A percentile compares a stretch with the other conserved stretches of the same genome.
These are phyloP conservation scores for Apotomis betuletana DNA, from an alignment of 2,888 invertebrate species.

Conservation along the genomic window DNA sequence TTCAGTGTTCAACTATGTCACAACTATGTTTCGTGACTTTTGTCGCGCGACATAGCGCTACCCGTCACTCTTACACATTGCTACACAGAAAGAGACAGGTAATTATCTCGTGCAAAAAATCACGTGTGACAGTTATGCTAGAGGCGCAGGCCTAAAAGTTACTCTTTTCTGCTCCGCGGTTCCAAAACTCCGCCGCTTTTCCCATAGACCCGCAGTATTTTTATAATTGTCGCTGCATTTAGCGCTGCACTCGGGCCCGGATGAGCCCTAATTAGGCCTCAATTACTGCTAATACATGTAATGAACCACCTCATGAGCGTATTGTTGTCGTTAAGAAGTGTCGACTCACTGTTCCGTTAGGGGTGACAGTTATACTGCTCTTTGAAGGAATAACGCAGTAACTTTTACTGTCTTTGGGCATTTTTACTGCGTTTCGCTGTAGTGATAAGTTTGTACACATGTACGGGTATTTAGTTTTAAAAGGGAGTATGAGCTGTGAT, in stretches of 20 bases:
- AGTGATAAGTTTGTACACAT: background rate
- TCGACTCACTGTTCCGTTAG: conserved; percentile 23
- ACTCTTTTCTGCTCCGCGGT: background rate
- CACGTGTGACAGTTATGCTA: too few species aligned
- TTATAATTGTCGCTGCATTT: conserved; percentile 24
- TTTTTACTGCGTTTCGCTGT: background rate
- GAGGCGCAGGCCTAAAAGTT: background rate
- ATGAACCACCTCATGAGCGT: conserved; percentile 56
- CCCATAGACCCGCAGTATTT: background rate
- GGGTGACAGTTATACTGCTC: conserved; percentile 11
- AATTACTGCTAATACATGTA: conserved; percentile 77
- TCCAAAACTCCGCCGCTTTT: background rate
- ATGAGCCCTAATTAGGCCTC: conserved; percentile 67
- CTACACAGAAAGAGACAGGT: too few species aligned
- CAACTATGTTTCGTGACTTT: too few species aligned
- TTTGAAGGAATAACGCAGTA: background rate
- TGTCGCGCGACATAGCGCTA: too few species aligned
- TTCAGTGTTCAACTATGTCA: too few species aligned
- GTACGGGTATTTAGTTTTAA: background rate
- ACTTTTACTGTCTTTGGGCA: background rate
- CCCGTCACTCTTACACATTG: too few species aligned
- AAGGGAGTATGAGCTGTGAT: background rate
- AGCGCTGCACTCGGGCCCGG: conserved; percentile 15
- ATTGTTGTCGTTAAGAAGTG: conserved; percentile 27
- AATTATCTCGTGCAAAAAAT: too few species aligned